phyloP scores from a whole-genome alignment of 2,113 vertebrate species.

The Elephantulus edwardii region DNA sequence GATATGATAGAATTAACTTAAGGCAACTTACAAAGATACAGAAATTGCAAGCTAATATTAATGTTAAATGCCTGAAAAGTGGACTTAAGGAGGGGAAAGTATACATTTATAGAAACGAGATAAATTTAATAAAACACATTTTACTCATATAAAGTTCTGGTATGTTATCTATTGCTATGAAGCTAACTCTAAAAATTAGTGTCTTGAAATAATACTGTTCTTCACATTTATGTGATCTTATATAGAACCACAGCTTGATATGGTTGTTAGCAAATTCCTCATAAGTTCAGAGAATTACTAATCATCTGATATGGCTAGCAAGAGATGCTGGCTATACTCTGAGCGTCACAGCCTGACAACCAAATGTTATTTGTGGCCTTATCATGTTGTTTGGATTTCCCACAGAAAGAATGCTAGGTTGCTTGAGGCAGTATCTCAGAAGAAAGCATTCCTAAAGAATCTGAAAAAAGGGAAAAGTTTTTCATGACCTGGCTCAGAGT shows the following conservation, averaged over 20 bases:
- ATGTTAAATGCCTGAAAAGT: not conserved
- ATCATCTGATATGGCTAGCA: not conserved
- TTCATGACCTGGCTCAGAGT: not conserved
- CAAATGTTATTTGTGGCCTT: not conserved
- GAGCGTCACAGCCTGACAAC: not conserved
- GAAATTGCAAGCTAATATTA: not conserved
- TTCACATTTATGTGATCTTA: not conserved
- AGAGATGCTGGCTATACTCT: not conserved
- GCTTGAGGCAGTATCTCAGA: not conserved
- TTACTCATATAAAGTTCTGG: not conserved
- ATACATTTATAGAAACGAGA: not conserved
- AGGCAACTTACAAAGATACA: not conserved
- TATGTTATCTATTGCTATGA: not conserved
- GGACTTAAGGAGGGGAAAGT: not conserved
- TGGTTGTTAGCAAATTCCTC: not conserved
- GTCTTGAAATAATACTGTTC: not conserved
- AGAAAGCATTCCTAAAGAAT: not conserved
- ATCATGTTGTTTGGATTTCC: not conserved
- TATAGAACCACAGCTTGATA: not conserved
- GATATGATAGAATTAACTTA: constrained; percentile 23
- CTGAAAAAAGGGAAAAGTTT: not conserved
- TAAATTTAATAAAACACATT: not conserved
- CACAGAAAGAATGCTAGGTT: not conserved
- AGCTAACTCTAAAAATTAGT: not conserved
- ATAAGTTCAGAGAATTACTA: not conserved